Evolutionary conservation across 2,113 vertebrate genomes (phyloP).

Genomic region (Aegotheles bennettii): DNA sequence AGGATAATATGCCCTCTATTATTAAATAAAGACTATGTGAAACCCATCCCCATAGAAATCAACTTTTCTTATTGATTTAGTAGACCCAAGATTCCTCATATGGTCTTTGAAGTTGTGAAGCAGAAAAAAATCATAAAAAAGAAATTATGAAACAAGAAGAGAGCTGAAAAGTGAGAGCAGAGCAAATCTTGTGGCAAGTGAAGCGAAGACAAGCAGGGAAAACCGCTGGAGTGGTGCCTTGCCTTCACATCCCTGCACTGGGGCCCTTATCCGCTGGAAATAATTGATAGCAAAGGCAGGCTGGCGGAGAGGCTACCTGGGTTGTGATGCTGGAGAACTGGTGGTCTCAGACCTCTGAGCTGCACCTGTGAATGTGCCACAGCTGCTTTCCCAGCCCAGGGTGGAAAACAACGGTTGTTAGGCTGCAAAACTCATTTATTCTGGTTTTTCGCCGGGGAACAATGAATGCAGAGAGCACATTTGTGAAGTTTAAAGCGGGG

Average conservation of each 20-base stretch:
- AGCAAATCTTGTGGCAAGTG: not conserved
- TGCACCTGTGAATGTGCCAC: not conserved
- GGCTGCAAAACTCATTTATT: not conserved
- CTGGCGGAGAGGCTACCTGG: not conserved
- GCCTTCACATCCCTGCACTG: rapidly evolving
- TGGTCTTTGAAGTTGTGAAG: not conserved
- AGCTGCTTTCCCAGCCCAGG: not conserved
- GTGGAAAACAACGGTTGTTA: not conserved
- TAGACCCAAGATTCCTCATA: not conserved
- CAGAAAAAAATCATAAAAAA: not conserved
- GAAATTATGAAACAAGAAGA: not conserved
- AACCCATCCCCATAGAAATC: constrained; percentile 6
- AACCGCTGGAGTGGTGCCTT: not conserved
- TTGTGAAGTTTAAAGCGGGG: not conserved
- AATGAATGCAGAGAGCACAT: not conserved
- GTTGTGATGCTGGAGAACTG: not conserved
- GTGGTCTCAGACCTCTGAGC: not conserved
- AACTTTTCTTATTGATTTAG: not conserved
- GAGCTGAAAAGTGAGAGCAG: not conserved
- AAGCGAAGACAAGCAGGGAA: not conserved
- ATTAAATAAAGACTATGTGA: not conserved
- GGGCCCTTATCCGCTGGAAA: not conserved
- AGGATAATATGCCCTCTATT: not conserved
- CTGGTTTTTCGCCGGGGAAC: not conserved
- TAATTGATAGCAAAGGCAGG: not conserved